Evolutionary conservation across 2,797 vertebrate species (phyloP).

Genomic region (Coranthus polyacanthus): DNA sequence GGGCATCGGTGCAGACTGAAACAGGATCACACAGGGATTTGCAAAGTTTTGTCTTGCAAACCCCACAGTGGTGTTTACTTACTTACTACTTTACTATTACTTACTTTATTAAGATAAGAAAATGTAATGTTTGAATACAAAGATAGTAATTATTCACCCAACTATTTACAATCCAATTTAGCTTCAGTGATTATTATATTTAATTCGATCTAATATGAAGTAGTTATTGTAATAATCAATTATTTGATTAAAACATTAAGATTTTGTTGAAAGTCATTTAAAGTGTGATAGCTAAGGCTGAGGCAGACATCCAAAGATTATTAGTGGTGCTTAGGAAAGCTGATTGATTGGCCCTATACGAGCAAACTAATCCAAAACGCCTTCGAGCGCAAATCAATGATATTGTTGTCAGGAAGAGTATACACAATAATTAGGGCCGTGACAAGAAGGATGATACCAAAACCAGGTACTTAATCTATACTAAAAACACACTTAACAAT

Average conservation of each 20-base stretch:
- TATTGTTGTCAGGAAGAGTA: constrained; percentile 34
- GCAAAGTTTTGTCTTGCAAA: constrained; percentile 10
- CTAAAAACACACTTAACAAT: no score
- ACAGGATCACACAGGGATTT: constrained; percentile 23
- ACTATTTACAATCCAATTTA: constrained; percentile 17
- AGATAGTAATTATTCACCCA: constrained; percentile 6
- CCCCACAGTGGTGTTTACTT: no score
- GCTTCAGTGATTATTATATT: constrained; percentile 1
- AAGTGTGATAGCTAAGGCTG: no score
- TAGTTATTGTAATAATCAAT: not conserved
- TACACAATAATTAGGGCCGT: constrained; percentile 25
- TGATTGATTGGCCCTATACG: constrained; percentile 11
- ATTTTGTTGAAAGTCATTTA: not conserved
- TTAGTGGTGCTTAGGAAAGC: constrained; percentile 1
- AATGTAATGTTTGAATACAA: not conserved
- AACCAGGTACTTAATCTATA: not conserved
- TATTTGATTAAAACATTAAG: constrained; percentile 5
- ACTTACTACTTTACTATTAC: no score
- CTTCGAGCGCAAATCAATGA: constrained; percentile 31
- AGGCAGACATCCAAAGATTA: not conserved
- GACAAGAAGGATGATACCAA: constrained; percentile 12
- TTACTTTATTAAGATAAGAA: not conserved
- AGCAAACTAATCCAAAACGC: constrained; percentile 28
- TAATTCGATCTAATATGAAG: not conserved
- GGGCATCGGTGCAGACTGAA: constrained; percentile 32